Evolutionary conservation across 2,113 vertebrate species (phyloP), one percentile per base, ranked within the genome.

Genomic region (Lycaon pictus): DNA sequence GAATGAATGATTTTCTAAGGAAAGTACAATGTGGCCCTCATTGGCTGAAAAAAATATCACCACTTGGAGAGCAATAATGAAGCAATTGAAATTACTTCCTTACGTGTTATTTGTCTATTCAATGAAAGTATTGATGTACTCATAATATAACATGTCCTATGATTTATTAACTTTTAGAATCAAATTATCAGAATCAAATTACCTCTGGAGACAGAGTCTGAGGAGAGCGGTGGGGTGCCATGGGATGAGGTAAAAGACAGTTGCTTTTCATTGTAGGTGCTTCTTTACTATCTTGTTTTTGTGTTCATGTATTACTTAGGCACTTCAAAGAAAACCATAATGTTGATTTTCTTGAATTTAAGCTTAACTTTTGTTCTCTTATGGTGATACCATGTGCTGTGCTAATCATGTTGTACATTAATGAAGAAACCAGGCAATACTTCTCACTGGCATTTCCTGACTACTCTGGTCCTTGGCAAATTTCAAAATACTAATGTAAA

Each of bases 341-440:
- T 83, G 32, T 27, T 74, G 67, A 58, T 58, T 69, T 74, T 80
- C 19, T 81, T 85, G 22, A 93, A 32, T 60, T 86, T 67, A 87
- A 76, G 1, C 6, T 51, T 56, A 82, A 23, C 11, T 83, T 98
- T 93, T 35, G 53, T 97, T 53, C 81, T 95, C 67, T 81, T 0
- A 85, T 97, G 94, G 35, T 94, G 97, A 63, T 95, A 98, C 79
- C 93, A 93, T 77, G 67, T 95, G 96, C 96, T 88, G 62, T 63
- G 19, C 27, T 7, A 0, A 48, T 55, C 85, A 89, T 22, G 25
- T 94, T 96, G 96, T 63, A 58, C 48, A 19, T 55, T 7, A 0
- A 63, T 55, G 71, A 97, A 92, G 23, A 82, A 56, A 19, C 27
- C 43, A 51, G 12, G 17, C 48, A 85, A 29, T 67, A 43, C 63